phyloP scores from a whole-genome alignment of 2,888 invertebrate genomes.

The Leptopilina syphax region DNA sequence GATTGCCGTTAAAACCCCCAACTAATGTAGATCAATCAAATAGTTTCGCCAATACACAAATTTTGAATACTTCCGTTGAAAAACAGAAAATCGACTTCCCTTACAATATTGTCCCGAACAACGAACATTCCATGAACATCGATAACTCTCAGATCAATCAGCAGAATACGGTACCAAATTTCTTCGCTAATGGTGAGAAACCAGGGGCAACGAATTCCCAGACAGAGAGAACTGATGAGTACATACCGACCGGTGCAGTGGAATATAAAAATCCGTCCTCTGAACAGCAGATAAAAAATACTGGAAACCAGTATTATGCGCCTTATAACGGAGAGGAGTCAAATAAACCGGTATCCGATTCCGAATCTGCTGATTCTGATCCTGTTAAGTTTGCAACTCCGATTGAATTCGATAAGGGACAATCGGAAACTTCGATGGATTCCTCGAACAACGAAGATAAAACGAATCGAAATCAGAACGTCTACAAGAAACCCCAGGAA shows the following conservation, averaged over 20 bases:
- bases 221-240: conserved; percentile 56
- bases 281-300: conserved; percentile 60
- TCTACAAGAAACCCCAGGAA: conserved; percentile 17
- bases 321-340: conserved; percentile 53
- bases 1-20: conserved; percentile 20
- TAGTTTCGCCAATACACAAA: neutral
- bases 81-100: conserved; percentile 20
- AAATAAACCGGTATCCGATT: conserved; percentile 56
- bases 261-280: conserved; percentile 69
- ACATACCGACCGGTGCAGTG: conserved; percentile 66
- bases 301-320: conserved; percentile 58
- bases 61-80: conserved; percentile 18
- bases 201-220: conserved; percentile 45
- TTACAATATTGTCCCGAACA: conserved; percentile 17
- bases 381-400: conserved; percentile 56
- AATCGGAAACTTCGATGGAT: conserved; percentile 39
- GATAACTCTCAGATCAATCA: conserved; percentile 47
- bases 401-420: conserved; percentile 43
- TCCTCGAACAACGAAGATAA: conserved; percentile 44
- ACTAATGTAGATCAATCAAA: neutral
- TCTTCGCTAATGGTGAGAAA: conserved; percentile 41
- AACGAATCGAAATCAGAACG: neutral
- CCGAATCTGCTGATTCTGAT: conserved; percentile 65
- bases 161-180: conserved; percentile 55
- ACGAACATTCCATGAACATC: neutral